phyloP scores from a whole-genome alignment of 2,888 invertebrate genomes.

The Metellina segmentata region DNA sequence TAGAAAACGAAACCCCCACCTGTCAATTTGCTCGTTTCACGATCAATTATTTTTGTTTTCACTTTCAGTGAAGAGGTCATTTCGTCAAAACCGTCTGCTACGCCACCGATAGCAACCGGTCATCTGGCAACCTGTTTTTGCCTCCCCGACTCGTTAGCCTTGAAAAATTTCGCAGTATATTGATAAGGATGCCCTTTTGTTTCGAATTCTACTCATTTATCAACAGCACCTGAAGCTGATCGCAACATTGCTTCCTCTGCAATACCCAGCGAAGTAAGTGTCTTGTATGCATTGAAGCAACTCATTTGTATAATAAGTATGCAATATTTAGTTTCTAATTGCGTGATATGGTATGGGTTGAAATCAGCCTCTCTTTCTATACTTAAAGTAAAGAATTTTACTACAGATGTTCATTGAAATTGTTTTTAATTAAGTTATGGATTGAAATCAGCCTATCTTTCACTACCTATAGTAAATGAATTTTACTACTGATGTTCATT shows the following conservation, averaged over 20 bases:
- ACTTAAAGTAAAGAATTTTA: no score
- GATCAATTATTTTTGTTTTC: background rate
- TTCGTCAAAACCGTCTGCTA: background rate
- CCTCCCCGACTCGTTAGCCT: conserved; percentile 34
- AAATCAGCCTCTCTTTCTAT: no score
- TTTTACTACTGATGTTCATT: no score
- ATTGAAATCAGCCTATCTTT: no score
- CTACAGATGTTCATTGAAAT: no score
- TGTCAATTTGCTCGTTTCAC: background rate
- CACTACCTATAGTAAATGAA: no score
- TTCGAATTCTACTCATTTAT: conserved; percentile 3
- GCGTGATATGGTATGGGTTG: no score
- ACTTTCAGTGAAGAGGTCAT: conserved; percentile 8
- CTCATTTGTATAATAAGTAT: no score
- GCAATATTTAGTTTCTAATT: no score
- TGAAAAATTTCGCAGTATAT: conserved; percentile 18
- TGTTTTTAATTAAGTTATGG: no score
- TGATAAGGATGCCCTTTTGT: background rate
- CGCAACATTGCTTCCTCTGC: background rate
- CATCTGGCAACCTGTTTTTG: conserved; percentile 28
- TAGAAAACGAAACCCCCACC: background rate
- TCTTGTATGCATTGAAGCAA: no score
- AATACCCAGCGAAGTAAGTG: no score
- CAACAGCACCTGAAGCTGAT: background rate
- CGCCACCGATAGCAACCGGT: conserved; percentile 12